phyloP scores from a whole-genome alignment of 2,888 invertebrate species.

The Hetaerina titia region DNA sequence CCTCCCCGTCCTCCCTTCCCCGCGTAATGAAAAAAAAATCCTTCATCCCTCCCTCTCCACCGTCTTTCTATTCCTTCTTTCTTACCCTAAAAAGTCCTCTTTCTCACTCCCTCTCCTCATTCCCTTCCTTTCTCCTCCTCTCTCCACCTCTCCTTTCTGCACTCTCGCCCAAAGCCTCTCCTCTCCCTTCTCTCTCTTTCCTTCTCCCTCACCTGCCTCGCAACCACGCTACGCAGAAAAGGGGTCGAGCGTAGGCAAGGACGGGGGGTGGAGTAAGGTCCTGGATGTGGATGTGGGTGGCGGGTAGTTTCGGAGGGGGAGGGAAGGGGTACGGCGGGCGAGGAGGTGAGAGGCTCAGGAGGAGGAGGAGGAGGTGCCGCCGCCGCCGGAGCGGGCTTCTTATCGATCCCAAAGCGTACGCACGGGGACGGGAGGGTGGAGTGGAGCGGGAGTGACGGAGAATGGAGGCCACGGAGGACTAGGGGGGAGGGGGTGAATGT shows the following conservation, averaged over 20 bases:
- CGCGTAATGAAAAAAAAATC: not conserved
- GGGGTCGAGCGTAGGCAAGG: slow-evolving; percentile 21
- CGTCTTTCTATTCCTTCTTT: not conserved
- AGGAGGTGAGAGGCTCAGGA: not conserved
- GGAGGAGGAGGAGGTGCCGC: not conserved
- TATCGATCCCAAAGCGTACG: slow-evolving; percentile 10
- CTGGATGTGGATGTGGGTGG: not conserved
- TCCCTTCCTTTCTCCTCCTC: not conserved
- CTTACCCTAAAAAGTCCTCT: not conserved
- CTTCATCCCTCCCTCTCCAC: not conserved
- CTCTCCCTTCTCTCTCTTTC: not conserved
- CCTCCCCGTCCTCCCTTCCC: too few relatives aligned
- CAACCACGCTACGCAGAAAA: not conserved
- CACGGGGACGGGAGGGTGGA: not conserved
- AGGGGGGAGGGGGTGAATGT: not conserved
- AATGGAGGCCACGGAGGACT: not conserved
- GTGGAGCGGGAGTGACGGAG: not conserved
- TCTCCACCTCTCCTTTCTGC: not conserved
- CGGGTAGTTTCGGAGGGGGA: not conserved
- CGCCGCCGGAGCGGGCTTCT: slow-evolving; percentile 21
- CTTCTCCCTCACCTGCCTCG: not conserved
- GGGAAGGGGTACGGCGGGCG: not conserved
- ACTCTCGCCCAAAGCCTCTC: not conserved
- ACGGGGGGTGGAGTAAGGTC: not conserved
- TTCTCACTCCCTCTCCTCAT: not conserved